Evolutionary conservation across 2,113 vertebrate genomes (phyloP), one percentile per base, ranked within the genome.

Genomic region (Aptenodytes patagonicus): DNA sequence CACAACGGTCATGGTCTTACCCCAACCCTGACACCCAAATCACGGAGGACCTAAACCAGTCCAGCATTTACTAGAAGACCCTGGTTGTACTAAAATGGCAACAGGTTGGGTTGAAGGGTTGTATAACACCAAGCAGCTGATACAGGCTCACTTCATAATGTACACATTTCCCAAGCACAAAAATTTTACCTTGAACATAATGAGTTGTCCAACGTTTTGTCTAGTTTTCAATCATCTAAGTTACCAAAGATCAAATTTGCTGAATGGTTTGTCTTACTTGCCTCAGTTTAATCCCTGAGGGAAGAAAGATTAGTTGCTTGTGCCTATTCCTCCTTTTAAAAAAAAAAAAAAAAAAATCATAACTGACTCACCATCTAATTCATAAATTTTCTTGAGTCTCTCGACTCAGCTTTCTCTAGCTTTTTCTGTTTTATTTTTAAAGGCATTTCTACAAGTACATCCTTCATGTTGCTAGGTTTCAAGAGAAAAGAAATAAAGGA

Each of bases 401-500:
- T 80, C 49, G 83, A 87, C n/a, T 93, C 65, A 40, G 46, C 14
- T 83, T 93, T 91, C 57, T 44, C 57, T 71, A 44, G 44, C 20
- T 68, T 90, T 77, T 64, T 76, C 40, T 77, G 22, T 6, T 85
- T 84, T 79, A 88, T 80, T 96, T 89, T 76, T 69, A 93, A 93
- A 94, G 14, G 28, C 34, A 73, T 87, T 90, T 77, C 65, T 73
- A 70, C 44, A 88, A 72, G 20, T 24, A 46, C 8, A 69, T 73
- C 65, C 32, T 91, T 89, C 54, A 44, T 38, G 58, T 91, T 94
- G 78, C 82, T 92, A 90, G 61, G 57, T 93, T 96, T 95, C 54
- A 62, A 71, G 28, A 64, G 57, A 85, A 95, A 91, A 93, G 58
- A 96, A 83, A 60, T 44, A 49, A 88, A 87, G 13, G 61, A 94